These are phyloP conservation scores for Isichthys henryi DNA, from an alignment of 2,113 vertebrate species.

Conservation along the genomic window DNA sequence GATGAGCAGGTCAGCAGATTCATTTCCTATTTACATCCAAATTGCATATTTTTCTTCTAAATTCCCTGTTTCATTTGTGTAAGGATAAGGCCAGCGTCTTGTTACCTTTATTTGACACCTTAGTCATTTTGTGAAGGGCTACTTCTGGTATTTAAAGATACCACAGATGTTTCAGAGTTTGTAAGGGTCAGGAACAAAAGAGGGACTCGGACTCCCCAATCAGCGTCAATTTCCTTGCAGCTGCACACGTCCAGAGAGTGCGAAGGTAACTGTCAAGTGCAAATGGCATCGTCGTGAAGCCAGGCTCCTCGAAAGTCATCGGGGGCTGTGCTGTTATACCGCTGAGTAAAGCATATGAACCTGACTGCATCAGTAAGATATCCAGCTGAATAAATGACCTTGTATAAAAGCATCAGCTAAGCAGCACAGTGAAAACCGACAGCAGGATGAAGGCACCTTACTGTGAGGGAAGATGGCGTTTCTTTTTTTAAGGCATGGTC, in stretches of 20 bases:
- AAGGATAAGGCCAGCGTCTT: background rate
- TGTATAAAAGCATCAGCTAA: background rate
- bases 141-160: background rate
- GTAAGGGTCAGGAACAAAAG: background rate
- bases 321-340: background rate
- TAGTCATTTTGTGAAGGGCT: background rate
- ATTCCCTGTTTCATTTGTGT: background rate
- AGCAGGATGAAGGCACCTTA: background rate
- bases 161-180: background rate
- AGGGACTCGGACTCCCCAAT: background rate
- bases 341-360: conserved; percentile 1
- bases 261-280: background rate
- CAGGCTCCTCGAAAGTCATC: background rate
- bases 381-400: conserved; percentile 7
- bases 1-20: background rate
- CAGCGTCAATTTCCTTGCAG: background rate
- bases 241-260: background rate
- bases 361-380: background rate
- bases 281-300: background rate
- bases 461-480: background rate
- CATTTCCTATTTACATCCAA: background rate
- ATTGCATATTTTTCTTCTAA: background rate
- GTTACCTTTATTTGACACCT: background rate
- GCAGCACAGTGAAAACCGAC: background rate
- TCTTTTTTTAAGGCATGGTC: background rate